phyloP scores from a whole-genome alignment of 2,888 invertebrate species.

The Zelleria hepariella region DNA sequence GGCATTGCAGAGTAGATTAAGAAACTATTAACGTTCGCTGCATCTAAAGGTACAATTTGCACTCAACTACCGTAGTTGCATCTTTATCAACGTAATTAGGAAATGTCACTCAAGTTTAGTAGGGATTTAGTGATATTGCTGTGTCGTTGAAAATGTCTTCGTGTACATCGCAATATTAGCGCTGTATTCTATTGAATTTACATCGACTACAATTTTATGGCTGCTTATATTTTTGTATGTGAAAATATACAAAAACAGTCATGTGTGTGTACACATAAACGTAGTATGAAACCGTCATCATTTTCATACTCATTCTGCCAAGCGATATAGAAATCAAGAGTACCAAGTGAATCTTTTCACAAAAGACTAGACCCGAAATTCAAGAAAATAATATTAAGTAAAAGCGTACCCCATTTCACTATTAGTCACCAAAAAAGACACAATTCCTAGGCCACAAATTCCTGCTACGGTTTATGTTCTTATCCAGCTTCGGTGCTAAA shows the following conservation, averaged over 20 bases:
- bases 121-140: neutral
- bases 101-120: neutral
- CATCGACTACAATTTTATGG: too few species aligned
- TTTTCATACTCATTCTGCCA: too few species aligned
- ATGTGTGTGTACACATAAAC: too few species aligned
- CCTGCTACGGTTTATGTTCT: neutral
- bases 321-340: too few species aligned
- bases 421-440: neutral
- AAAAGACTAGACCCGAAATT: too few species aligned
- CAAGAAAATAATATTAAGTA: neutral
- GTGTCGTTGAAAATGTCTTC: neutral
- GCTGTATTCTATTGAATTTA: too few species aligned
- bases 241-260: too few species aligned
- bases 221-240: too few species aligned
- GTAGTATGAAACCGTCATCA: too few species aligned
- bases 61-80: neutral
- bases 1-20: neutral
- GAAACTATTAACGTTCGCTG: neutral
- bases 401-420: neutral
- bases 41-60: neutral
- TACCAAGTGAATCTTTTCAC: too few species aligned
- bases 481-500: neutral
- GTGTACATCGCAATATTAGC: too few species aligned
- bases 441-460: neutral
- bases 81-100: neutral